These are phyloP conservation scores for Conus ventricosus DNA, from an alignment of 1,140 invertebrate genomes.

Conservation along the genomic window DNA sequence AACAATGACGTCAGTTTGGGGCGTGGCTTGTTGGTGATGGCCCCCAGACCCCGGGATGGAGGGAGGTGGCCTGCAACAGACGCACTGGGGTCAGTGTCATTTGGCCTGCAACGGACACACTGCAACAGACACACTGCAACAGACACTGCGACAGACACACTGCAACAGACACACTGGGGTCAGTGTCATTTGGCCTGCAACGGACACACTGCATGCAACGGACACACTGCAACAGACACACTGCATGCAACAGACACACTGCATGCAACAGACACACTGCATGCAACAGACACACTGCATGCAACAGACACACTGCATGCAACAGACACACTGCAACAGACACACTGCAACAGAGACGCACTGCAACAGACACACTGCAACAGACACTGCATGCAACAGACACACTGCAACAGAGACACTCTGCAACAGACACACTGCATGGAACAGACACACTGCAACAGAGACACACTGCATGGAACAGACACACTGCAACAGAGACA, in stretches of 20 bases:
- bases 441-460: background rate
- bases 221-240: constrained; percentile 3
- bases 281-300: background rate
- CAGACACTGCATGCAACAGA: no score
- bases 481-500: background rate
- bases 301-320: background rate
- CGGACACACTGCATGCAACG: background rate
- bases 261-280: constrained; percentile 2
- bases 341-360: background rate
- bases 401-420: background rate
- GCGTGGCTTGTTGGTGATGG: background rate
- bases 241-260: background rate
- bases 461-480: no score
- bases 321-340: background rate
- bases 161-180: background rate
- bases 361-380: background rate
- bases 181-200: background rate
- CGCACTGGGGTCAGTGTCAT: no score
- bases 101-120: background rate
- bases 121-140: background rate
- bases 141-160: background rate
- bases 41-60: background rate
- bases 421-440: background rate
- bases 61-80: background rate
- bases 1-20: background rate